Evolutionary conservation across 2,888 invertebrate species (phyloP).

Genomic region (Esperia sulphurella): DNA sequence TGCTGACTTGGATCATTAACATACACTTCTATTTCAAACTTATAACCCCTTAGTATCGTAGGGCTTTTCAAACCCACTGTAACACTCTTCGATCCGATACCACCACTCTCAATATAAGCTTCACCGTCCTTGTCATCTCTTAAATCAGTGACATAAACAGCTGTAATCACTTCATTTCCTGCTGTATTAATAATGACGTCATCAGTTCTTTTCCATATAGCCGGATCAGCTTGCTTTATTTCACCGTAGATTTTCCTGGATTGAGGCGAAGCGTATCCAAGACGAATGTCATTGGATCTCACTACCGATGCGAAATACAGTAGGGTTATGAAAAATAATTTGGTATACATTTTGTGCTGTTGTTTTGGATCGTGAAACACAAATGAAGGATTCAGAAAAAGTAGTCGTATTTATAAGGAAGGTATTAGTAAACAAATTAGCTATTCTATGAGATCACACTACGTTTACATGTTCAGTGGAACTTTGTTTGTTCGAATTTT

Average conservation of each 20-base stretch:
- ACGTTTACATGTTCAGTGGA: constrained; percentile 3
- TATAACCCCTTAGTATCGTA: constrained; percentile 55
- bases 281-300: constrained; percentile 35
- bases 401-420: constrained; percentile 10
- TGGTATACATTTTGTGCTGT: constrained; percentile 15
- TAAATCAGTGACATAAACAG: constrained; percentile 54
- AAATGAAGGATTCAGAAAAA: not conserved
- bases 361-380: not conserved
- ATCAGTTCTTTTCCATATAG: constrained; percentile 57
- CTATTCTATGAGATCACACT: constrained; percentile 16
- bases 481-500: constrained; percentile 4
- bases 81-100: constrained; percentile 52
- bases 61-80: constrained; percentile 58
- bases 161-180: constrained; percentile 50
- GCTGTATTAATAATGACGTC: constrained; percentile 46
- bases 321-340: constrained; percentile 3
- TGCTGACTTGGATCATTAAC: constrained; percentile 30
- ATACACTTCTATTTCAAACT: constrained; percentile 58
- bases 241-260: constrained; percentile 52
- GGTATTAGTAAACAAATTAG: constrained; percentile 12
- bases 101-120: constrained; percentile 52
- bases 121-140: constrained; percentile 56
- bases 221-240: constrained; percentile 53
- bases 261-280: constrained; percentile 28
- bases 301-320: constrained; percentile 4